These are phyloP conservation scores for Pyxicephalus adspersus DNA, from an alignment of 2,113 vertebrate species.

Conservation along the genomic window DNA sequence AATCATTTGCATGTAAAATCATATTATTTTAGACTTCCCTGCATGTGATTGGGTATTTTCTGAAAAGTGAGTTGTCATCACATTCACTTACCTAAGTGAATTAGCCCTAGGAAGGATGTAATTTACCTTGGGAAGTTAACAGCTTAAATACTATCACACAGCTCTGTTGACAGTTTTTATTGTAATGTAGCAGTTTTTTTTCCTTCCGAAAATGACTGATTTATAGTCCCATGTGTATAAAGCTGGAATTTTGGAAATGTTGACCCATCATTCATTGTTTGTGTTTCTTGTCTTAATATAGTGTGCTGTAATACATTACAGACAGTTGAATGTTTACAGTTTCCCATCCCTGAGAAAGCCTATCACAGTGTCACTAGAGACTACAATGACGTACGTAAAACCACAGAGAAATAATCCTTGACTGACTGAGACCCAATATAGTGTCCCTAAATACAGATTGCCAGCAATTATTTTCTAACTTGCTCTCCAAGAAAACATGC, in stretches of 20 bases:
- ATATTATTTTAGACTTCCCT: no score
- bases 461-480: constrained; percentile 37
- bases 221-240: constrained; percentile 12
- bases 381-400: constrained; percentile 53
- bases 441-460: constrained; percentile 39
- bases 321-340: constrained; percentile 47
- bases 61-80: no score
- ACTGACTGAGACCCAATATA: constrained; percentile 39
- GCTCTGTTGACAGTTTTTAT: neutral
- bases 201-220: constrained; percentile 20
- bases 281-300: constrained; percentile 53
- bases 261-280: constrained; percentile 28
- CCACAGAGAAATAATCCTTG: constrained; percentile 50
- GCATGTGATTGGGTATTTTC: no score
- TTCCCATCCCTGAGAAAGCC: constrained; percentile 55
- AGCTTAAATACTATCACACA: no score
- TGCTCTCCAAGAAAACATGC: constrained; percentile 23
- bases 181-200: constrained; percentile 13
- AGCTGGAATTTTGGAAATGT: constrained; percentile 44
- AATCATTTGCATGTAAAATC: no score
- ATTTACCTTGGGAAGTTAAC: no score
- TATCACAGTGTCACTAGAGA: constrained; percentile 54
- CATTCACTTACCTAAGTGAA: no score
- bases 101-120: no score
- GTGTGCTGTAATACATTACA: constrained; percentile 40